Evolutionary conservation across 1,140 invertebrate species (phyloP).

Genomic region (Heliconius hermathena): DNA sequence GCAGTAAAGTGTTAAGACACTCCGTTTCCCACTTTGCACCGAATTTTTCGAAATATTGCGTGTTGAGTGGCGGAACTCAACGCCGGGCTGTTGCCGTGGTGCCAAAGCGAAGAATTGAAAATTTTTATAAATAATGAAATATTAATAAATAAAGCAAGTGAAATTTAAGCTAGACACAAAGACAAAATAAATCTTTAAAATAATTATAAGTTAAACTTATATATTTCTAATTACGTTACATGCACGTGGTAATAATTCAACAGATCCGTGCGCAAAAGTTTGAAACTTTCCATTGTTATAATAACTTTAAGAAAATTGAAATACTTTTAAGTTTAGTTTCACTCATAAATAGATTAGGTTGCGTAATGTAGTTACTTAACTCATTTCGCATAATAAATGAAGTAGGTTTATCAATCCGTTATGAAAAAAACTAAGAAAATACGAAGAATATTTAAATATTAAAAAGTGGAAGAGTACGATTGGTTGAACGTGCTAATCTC

Average conservation of each 20-base stretch:
- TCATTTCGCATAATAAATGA: background rate
- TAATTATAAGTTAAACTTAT: background rate
- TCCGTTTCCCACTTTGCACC: no score
- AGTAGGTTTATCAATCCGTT: background rate
- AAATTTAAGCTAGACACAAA: no score
- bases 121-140: no score
- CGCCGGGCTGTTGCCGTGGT: no score
- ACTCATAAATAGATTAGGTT: slow-evolving; percentile 28
- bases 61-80: no score
- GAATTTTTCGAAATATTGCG: no score
- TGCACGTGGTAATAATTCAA: slow-evolving; percentile 2
- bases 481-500: no score
- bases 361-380: slow-evolving; percentile 3
- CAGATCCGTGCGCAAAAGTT: slow-evolving; percentile 23
- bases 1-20: no score
- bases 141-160: no score
- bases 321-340: slow-evolving; percentile 17
- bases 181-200: background rate
- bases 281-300: slow-evolving; percentile 20
- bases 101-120: no score
- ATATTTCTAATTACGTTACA: background rate
- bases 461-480: no score
- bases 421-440: background rate
- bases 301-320: slow-evolving; percentile 25
- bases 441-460: background rate